Evolutionary conservation across 2,797 vertebrate species (phyloP), one percentile per base, ranked within the genome.

Genomic region (Chelmon rostratus): DNA sequence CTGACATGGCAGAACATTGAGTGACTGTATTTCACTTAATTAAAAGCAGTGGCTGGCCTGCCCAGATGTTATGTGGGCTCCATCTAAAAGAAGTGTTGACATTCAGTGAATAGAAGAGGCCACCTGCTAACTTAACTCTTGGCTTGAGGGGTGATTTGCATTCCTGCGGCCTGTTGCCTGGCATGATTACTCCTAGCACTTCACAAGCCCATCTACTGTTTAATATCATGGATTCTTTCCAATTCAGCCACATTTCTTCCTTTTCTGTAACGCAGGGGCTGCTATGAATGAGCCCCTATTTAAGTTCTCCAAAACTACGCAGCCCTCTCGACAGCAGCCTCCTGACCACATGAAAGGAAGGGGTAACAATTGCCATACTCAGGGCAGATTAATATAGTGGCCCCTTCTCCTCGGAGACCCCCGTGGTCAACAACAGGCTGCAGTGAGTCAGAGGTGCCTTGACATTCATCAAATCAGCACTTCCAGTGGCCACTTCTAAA

Each of bases 121-220:
- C 97, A 98, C 97, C 97, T 99, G 97, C 96, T 97, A 97, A 96
- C 94, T 96, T 94, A 93, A 95, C 95, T 96, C 95, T 94, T 96
- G 96, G 96, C 96, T 92, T 91, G 86, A 90, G 81, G 93, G 94
- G 94, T 95, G 96, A 96, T 98, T 97, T 98, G 97, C 96, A 97
- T 98, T 99, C 97, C 97, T 98, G 97, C 89, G 96, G 97, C 96
- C 96, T 96, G 95, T 96, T 96, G 96, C 97, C 96, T 96, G 92
- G 95, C 96, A 94, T 96, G 97, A 96, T 96, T 94, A 95, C 96
- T 95, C 96, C 96, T 94, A 93, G 94, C 96, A 96, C 96, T 97
- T 96, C 94, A 95, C 94, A 97, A 96, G 94, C 95, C 92, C 88
- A 87, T 94, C 96, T 95, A 96, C 96, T 98, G 97, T 96, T 97